These are phyloP conservation scores for Drosophila nigromelanica DNA, from an alignment of 1,140 invertebrate genomes.

Conservation along the genomic window DNA sequence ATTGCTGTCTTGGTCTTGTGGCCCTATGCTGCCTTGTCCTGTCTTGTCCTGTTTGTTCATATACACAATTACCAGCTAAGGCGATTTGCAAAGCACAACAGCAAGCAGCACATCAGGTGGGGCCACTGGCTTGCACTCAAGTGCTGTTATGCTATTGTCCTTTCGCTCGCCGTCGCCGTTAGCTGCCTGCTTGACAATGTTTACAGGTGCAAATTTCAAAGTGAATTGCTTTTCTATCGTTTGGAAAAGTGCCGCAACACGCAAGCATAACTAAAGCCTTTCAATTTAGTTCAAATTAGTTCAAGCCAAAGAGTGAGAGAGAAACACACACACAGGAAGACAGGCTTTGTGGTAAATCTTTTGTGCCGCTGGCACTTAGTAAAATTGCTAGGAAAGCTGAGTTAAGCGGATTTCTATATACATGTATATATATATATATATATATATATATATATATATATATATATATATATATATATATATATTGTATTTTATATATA, in stretches of 20 bases:
- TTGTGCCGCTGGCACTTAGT: conserved; percentile 53
- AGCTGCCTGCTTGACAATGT: conserved; percentile 74
- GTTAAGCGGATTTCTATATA: conserved; percentile 72
- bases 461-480: no score
- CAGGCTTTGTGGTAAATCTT: conserved; percentile 40
- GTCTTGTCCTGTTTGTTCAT: conserved; percentile 62
- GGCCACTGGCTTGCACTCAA: conserved; percentile 61
- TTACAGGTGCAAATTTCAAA: conserved; percentile 82
- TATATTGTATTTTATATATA: conserved; percentile 1
- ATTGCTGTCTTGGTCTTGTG: conserved; percentile 25
- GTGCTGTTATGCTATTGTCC: conserved; percentile 71
- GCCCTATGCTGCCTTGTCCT: conserved; percentile 1
- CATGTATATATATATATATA: background rate
- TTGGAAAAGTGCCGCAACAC: conserved; percentile 79
- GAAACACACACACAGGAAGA: background rate
- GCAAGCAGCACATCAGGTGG: conserved; percentile 60
- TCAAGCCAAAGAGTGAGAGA: conserved; percentile 8
- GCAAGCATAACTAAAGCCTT: conserved; percentile 59
- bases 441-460: background rate
- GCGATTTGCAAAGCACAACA: conserved; percentile 69
- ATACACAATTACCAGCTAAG: conserved; percentile 81
- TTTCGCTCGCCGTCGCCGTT: background rate
- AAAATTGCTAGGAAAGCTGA: conserved; percentile 66
- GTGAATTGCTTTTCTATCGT: conserved; percentile 81
- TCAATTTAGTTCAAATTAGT: conserved; percentile 61